Evolutionary conservation across 2,113 vertebrate species (phyloP).

Genomic region (Numenius arquata): DNA sequence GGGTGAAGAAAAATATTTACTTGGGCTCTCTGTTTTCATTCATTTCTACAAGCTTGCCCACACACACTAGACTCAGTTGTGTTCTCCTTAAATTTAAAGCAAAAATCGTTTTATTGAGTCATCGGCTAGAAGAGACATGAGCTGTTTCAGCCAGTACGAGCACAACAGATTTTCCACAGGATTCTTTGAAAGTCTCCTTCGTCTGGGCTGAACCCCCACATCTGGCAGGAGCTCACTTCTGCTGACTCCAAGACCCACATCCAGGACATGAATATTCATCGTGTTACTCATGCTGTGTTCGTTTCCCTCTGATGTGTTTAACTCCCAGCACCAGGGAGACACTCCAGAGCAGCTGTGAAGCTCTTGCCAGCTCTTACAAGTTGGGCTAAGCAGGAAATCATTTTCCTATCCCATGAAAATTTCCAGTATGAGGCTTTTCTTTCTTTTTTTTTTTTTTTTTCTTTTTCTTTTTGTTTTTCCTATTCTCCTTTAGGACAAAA

Average conservation of each 20-base stretch:
- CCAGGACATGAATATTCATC: slow-evolving; percentile 58
- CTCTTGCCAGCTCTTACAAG: slow-evolving; percentile 6
- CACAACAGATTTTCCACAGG: not conserved
- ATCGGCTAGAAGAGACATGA: not conserved
- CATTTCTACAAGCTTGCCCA: not conserved
- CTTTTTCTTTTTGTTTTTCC: accelerated
- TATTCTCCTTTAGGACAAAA: not conserved
- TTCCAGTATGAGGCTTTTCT: not conserved
- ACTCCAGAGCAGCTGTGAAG: slow-evolving; percentile 2
- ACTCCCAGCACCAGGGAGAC: slow-evolving; percentile 11
- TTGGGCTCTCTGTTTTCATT: not conserved
- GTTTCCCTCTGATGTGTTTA: slow-evolving; percentile 41
- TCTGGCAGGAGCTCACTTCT: slow-evolving; percentile 44
- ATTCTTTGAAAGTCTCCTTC: slow-evolving; percentile 50
- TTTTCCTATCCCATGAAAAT: not conserved
- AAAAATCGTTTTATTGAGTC: not conserved
- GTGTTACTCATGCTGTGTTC: slow-evolving; percentile 27
- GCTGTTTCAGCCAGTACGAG: not conserved
- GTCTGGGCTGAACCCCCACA: not conserved
- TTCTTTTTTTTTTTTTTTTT: not conserved
- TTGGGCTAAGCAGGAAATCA: not conserved
- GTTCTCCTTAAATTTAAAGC: not conserved
- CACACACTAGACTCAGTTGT: not conserved
- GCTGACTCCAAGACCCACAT: slow-evolving; percentile 53
- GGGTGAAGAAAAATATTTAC: not conserved